phyloP scores from a whole-genome alignment of 2,797 vertebrate genomes.

The Selene dorsalis region DNA sequence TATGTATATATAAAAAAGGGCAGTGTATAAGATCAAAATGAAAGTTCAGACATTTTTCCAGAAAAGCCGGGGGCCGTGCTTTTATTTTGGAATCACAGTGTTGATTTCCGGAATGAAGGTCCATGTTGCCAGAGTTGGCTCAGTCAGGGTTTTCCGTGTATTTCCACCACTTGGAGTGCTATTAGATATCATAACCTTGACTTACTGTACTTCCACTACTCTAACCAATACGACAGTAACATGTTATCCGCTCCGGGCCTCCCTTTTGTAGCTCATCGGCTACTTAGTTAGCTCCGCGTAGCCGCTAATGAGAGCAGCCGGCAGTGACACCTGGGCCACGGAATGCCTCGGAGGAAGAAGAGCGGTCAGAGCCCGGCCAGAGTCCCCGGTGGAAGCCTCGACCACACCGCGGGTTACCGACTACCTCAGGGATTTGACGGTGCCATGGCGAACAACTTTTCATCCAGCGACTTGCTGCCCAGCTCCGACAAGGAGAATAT shows the following conservation, averaged over 20 bases:
- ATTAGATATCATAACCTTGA: constrained; percentile 23
- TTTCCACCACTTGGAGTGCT: constrained; percentile 71
- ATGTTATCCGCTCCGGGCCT: constrained; percentile 32
- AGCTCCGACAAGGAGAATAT: constrained; percentile 83
- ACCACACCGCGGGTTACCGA: constrained; percentile 42
- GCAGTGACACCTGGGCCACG: background rate
- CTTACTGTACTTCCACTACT: constrained; percentile 10
- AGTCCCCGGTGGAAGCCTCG: constrained; percentile 71
- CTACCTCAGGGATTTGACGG: constrained; percentile 38
- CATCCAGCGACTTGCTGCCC: constrained; percentile 18
- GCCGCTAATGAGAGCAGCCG: constrained; percentile 51
- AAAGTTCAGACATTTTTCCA: too few species aligned
- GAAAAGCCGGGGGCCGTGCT: background rate
- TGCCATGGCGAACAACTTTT: constrained; percentile 58
- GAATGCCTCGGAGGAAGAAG: constrained; percentile 95
- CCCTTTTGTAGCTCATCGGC: background rate
- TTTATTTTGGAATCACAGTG: constrained; percentile 60
- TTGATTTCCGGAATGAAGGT: constrained; percentile 31
- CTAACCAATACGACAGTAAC: background rate
- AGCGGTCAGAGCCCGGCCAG: constrained; percentile 86
- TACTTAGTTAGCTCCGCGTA: constrained; percentile 34
- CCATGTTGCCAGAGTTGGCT: background rate
- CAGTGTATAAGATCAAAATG: too few species aligned
- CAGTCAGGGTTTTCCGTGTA: background rate
- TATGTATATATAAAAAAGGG: too few species aligned